A percentile compares a stretch with the other conserved stretches of the same genome.
These are phyloP conservation scores for Lycocorax pyrrhopterus DNA, from an alignment of 2,113 vertebrate genomes.

Conservation along the genomic window DNA sequence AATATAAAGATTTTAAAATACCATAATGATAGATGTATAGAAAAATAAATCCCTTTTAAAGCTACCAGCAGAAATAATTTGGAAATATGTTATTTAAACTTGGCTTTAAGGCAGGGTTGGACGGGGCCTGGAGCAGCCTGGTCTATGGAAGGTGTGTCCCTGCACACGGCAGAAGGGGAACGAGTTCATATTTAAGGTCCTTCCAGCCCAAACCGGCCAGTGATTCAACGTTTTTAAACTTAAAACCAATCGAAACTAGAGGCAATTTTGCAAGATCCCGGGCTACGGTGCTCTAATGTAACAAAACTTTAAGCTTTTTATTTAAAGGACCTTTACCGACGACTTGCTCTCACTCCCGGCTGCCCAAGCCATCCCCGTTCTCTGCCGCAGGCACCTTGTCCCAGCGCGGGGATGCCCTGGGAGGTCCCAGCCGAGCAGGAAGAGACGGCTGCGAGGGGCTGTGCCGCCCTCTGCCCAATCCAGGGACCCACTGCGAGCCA, in stretches of 20 bases:
- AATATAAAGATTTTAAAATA: background rate
- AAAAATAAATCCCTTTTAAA: background rate
- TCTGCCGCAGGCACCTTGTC: accelerated
- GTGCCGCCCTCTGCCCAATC: background rate
- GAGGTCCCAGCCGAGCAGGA: accelerated
- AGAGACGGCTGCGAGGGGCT: background rate
- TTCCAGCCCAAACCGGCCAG: background rate
- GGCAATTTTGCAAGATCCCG: background rate
- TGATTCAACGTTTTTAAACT: background rate
- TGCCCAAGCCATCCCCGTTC: accelerated
- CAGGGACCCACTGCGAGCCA: accelerated
- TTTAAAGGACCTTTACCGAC: background rate
- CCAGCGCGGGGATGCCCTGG: accelerated
- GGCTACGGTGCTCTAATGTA: accelerated
- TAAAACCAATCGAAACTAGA: accelerated
- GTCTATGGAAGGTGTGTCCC: background rate
- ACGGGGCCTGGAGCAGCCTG: background rate
- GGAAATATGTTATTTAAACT: background rate
- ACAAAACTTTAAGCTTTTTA: accelerated
- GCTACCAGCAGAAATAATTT: background rate
- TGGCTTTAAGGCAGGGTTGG: background rate
- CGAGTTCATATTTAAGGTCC: background rate
- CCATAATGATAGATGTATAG: background rate
- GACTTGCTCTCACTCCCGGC: accelerated
- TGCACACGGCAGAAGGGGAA: background rate